Evolutionary conservation across 2,113 vertebrate genomes (phyloP), one percentile per base, ranked within the genome.

Genomic region (Menidia beryllina): DNA sequence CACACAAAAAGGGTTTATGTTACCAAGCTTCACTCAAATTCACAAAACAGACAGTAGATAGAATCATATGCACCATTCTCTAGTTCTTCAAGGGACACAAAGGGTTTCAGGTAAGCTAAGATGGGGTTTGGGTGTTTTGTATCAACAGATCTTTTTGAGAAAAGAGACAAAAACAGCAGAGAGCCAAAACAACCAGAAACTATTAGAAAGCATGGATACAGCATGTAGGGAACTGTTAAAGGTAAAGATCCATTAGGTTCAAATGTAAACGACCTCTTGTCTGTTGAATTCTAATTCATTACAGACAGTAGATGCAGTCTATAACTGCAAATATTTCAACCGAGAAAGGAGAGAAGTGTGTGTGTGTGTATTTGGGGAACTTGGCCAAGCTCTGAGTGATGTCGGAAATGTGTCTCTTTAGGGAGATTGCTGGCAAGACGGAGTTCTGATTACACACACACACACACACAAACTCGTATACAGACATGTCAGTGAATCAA

Each of bases 401-500:
- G 83, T 82, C 15, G 56, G 86, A 91, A 84, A 81, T 72, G 19
- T 77, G 59, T 54, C 39, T 83, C 82, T 82, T 72, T 45, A 26
- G 88, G 75, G 85, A 71, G 61, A 77, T 48, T 15, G 39, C 54
- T 71, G 69, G 68, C 43, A 77, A 79, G 81, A 73, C 73, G 68
- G 54, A 58, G n/a, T 57, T 75, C 80, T 86, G 77, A 85, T 81
- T 75, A 69, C 53, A 77, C 69, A 47, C 49, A 65, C 39, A 62
- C 7, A 58, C 48, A 64, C 20, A 39, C 20, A 72, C 39, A 51
- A 43, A 64, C 20, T 34, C 20, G 70, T 36, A 51, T 8, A 64
- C 20, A 39, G 21, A 72, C 41, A 51, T 72, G 56, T 80, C 76
- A 25, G 77, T 78, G 81, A 86, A 90, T 90, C 79, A 83, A 84